phyloP scores from a whole-genome alignment of 2,113 vertebrate genomes.

The Amia ocellicauda region DNA sequence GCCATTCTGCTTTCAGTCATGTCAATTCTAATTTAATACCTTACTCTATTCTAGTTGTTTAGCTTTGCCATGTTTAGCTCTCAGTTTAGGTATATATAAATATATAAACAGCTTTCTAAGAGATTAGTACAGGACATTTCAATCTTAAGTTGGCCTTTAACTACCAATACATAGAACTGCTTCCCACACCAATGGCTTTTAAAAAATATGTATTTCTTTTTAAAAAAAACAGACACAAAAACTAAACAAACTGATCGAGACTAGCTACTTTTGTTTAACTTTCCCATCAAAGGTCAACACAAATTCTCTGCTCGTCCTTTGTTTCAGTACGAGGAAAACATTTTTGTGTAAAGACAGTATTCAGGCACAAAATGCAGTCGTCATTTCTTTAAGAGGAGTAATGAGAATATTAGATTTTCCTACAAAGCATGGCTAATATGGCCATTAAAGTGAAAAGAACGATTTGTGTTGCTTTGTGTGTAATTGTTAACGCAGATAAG shows the following conservation, averaged over 20 bases:
- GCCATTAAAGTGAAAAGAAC: constrained; percentile 20
- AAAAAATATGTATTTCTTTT: neutral
- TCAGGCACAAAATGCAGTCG: constrained; percentile 24
- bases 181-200: neutral
- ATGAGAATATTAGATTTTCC: neutral
- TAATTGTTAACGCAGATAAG: constrained; percentile 23
- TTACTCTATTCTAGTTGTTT: too few relatives aligned
- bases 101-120: too few relatives aligned
- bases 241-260: neutral
- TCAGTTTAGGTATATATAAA: too few relatives aligned
- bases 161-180: neutral
- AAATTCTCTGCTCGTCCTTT: constrained; percentile 33
- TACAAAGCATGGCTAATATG: constrained; percentile 6
- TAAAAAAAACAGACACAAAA: too few relatives aligned
- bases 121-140: too few relatives aligned
- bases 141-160: too few relatives aligned
- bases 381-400: constrained; percentile 26
- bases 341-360: constrained; percentile 37
- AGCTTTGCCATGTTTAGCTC: too few relatives aligned
- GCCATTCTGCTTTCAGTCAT: too few relatives aligned
- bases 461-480: constrained; percentile 12
- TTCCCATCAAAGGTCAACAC: constrained; percentile 19
- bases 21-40: too few relatives aligned
- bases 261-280: neutral
- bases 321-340: constrained; percentile 42